Evolutionary conservation across 2,113 vertebrate species (phyloP), one percentile per base, ranked within the genome.

Genomic region (Phycodurus eques): DNA sequence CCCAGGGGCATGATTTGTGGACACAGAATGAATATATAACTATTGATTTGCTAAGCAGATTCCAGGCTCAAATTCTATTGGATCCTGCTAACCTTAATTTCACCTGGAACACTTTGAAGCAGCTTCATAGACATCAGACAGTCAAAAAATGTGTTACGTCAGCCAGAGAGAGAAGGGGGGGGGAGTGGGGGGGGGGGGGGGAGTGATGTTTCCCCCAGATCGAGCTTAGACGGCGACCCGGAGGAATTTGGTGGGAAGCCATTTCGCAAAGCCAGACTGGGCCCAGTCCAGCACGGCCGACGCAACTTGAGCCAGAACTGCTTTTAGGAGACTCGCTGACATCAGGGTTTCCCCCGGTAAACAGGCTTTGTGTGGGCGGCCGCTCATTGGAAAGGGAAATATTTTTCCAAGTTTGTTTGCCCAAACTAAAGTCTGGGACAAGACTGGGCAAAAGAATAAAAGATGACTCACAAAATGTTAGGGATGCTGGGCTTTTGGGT

Each of bases 171-270:
- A 27, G 27, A 27, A 27, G 27, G 27, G 27, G 1, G 27, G 27
- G 27, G 27, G 27, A 1, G 27, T 1, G 27, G 27, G 27, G 27
- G 27, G 27, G 27, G 27, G 27, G 27, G 27, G 59, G 72, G 51
- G 46, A 35, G 47, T 13, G 64, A 72, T 53, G 62, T 81, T 70
- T 75, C 20, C 68, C 51, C 68, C 46, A 72, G 61, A 68, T 61
- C 33, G 8, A 63, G 72, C 71, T 39, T n/a, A 62, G 67, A 70
- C 74, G 39, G 51, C 62, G 49, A 73, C 74, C 73, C 70, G 64
- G 67, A 73, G 67, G 73, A 83, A 13, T 81, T 70, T 82, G 72
- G 71, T 68, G 57, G 39, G 73, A 53, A 42, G 54, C 67, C 9
- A 53, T 35, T 67, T 67, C 5, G 51, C 68, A 51, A 60, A 73